These are phyloP conservation scores for Oscheius sp. DNA, from an alignment of 2,888 invertebrate species.

Conservation along the genomic window DNA sequence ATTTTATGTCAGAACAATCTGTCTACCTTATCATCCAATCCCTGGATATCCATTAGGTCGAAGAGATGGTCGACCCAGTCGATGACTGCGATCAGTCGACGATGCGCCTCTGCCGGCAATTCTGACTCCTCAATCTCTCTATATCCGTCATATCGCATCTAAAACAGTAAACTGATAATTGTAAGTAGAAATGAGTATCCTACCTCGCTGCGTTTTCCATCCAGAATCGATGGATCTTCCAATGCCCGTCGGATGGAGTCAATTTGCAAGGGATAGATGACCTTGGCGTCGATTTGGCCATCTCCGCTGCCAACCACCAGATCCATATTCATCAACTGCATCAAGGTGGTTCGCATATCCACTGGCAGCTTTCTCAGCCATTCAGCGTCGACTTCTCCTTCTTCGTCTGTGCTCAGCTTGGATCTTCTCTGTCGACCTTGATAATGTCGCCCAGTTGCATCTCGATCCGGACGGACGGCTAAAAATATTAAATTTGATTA, in stretches of 20 bases:
- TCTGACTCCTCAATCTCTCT: constrained; percentile 64
- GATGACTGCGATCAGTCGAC: constrained; percentile 67
- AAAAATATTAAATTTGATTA: neutral
- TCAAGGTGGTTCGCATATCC: constrained; percentile 70
- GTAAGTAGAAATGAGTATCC: neutral
- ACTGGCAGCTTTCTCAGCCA: constrained; percentile 72
- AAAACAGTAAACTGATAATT: constrained; percentile 3
- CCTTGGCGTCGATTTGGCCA: constrained; percentile 48
- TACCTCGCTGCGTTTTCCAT: constrained; percentile 72
- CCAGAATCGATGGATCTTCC: constrained; percentile 68
- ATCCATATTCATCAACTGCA: constrained; percentile 72
- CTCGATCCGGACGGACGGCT: constrained; percentile 72
- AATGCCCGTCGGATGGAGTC: constrained; percentile 62
- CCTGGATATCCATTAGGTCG: constrained; percentile 70
- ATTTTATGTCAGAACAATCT: neutral
- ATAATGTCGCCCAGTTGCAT: constrained; percentile 69
- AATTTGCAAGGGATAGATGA: constrained; percentile 67
- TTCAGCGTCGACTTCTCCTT: constrained; percentile 63
- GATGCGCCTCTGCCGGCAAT: constrained; percentile 66
- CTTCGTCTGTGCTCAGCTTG: constrained; percentile 53
- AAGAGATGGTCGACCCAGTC: constrained; percentile 72
- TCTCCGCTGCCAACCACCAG: constrained; percentile 64
- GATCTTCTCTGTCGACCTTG: constrained; percentile 55
- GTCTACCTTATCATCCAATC: constrained; percentile 66
- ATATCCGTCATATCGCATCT: constrained; percentile 72